Percentiles rank a stretch among this genome's conserved stretches.
Evolutionary conservation across 2,113 vertebrate species (phyloP).

Genomic region (Suricata suricatta): DNA sequence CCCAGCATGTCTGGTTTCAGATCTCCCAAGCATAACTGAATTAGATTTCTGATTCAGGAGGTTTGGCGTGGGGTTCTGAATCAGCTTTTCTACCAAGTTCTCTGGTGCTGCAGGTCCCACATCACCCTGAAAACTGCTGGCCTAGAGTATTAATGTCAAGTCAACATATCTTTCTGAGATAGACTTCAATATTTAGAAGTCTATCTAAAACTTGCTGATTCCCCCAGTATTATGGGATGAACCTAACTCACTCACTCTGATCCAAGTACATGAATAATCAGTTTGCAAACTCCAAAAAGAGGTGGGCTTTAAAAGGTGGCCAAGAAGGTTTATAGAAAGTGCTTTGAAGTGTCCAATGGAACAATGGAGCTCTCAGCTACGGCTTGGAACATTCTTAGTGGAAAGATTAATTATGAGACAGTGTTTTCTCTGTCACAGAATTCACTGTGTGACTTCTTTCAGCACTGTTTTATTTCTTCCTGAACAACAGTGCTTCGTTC

Average conservation of each 20-base stretch:
- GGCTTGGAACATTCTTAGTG: neutral
- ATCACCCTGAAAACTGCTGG: neutral
- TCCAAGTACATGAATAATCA: neutral
- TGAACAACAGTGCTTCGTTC: neutral
- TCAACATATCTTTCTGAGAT: neutral
- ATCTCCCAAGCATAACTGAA: neutral
- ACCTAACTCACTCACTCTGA: neutral
- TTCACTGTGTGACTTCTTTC: neutral
- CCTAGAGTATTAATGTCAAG: neutral
- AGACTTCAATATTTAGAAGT: neutral
- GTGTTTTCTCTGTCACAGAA: neutral
- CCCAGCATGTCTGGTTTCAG: neutral
- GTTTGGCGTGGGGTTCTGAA: neutral
- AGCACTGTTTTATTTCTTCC: slow-evolving; percentile 1
- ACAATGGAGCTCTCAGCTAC: neutral
- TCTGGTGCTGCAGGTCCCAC: neutral
- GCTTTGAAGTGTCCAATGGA: neutral
- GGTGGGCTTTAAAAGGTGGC: neutral
- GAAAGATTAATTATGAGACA: neutral
- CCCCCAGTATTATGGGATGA: neutral
- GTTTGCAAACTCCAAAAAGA: neutral
- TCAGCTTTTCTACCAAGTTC: neutral
- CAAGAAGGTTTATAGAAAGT: neutral
- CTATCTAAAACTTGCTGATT: neutral
- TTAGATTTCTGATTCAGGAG: neutral